Conservation (phyloP, 1,140 invertebrate species). For the Drosophila novamexicana region DNA sequence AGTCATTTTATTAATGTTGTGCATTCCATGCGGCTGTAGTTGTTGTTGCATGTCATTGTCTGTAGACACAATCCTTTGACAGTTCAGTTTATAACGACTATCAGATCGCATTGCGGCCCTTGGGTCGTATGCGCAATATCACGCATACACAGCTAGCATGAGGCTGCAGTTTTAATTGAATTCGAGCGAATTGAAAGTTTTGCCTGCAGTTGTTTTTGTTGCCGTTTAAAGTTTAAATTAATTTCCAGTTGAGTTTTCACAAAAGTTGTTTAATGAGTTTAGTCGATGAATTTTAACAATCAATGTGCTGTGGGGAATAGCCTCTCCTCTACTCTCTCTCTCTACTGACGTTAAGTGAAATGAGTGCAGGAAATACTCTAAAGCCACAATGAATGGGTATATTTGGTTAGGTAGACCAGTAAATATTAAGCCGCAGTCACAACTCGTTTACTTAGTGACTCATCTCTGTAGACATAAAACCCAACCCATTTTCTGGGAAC, state of each 20-base stretch:
- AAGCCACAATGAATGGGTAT: background rate
- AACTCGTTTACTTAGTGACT: background rate
- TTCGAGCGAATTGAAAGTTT: conserved; percentile 70
- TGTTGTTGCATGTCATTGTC: conserved; percentile 49
- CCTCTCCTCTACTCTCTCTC: background rate
- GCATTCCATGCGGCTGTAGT: conserved; percentile 16
- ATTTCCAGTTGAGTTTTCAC: conserved; percentile 60
- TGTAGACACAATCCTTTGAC: conserved; percentile 54
- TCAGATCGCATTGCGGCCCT: conserved; percentile 41
- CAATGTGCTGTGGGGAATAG: conserved; percentile 22
- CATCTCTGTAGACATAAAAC: background rate
- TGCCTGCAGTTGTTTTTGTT: conserved; percentile 25
- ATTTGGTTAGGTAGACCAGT: too few species aligned
- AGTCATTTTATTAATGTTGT: conserved; percentile 65
- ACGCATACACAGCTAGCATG: conserved; percentile 65
- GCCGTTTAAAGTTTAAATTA: conserved; percentile 65
- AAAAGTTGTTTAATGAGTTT: conserved; percentile 75
- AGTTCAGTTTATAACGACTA: conserved; percentile 39
- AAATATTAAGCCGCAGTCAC: background rate
- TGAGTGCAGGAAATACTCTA: background rate
- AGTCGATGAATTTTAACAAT: conserved; percentile 68
- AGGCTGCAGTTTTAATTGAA: conserved; percentile 74
- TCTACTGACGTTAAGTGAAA: background rate
- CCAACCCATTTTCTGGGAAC: conserved; percentile 34
- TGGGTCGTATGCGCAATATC: conserved; percentile 73